Evolutionary conservation across 2,888 invertebrate genomes (phyloP), one percentile per base, ranked within the genome.

Genomic region (Dasysyrphus tricinctus): DNA sequence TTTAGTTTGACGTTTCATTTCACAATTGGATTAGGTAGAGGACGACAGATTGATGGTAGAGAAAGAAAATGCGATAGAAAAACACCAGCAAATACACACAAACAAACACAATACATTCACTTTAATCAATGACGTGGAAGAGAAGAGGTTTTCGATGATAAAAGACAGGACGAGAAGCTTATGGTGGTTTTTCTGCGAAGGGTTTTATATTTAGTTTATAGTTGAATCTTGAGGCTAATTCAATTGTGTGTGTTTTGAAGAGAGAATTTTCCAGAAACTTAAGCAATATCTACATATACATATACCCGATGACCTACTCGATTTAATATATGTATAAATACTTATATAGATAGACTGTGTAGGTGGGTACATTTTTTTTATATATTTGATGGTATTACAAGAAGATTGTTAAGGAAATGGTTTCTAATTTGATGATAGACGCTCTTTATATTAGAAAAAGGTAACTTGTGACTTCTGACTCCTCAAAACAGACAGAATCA

Each of bases 1-100:
- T 85, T 85, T 78, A 80, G 85, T 85, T 85, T 80, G 85, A 85
- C 74, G 85, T 85, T 85, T 85, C 85, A 80, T 80, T 85, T 85
- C 80, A 81, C 85, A 80, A 85, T 81, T 81, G 85, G 77, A 81
- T 85, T 85, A 85, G 74, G 63, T 74, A 34, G 56, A 74, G 73
- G 74, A 74, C 37, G 73, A 74, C 69, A 77, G 77, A 85, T 74
- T 73, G 61, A 77, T 74, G 69, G 73, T 54, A 63, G 37, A 44
- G 44, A 39, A 69, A 44, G 61, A 80, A 80, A 77, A 73, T 80
- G 63, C 61, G 32, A 74, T 73, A 74, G 61, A 73, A 56, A 76
- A 49, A 37, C 14, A 65, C 44, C 12, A n/a, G 9, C 11, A 47
- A 19, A 37, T 19, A 51, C 19, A 37, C 37, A 24, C 19, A 39